Evolutionary conservation across 1,140 invertebrate species (phyloP), one percentile per base, ranked within the genome.

Genomic region (Carposina sasakii): DNA sequence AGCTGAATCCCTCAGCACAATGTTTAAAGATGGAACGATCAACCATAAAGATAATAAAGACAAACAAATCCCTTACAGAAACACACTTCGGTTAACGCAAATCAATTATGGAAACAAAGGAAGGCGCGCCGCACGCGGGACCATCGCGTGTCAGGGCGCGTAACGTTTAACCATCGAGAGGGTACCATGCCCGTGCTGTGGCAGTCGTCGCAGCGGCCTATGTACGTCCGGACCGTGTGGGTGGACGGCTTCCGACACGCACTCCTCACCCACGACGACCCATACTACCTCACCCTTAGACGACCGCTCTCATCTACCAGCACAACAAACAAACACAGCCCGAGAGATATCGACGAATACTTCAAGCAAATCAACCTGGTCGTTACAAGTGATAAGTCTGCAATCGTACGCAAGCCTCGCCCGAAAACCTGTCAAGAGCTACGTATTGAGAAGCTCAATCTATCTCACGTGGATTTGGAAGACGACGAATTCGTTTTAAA

Each of bases 191-290:
- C 76, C 52, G 77, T 67, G 44, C 76, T 81, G 45, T 93, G 92
- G 92, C 88, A 91, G 60, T 90, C 91, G 9, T 92, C 91, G 20
- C 87, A 89, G 59, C 79, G 89, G 65, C 90, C 91, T 23, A 85
- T 93, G 52, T 91, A 89, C 62, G 88, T 93, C 2, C 85, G 86
- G 52, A 92, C 91, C 1, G 87, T 92, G 1, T 93, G 91, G 91
- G 86, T 90, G 15, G 87, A 91, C 57, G 91, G 91, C 1, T 87
- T 90, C 54, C 85, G 91, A 36, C 92, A 93, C 74, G 91, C 90
- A 1, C 87, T 93, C 9, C 71, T 93, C 21, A 86, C 89, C 1
- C 78, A 87, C 22, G 88, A 91, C 76, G 90, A 91, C 76, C 89
- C 89, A 5, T 69, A 72, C 53, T 67, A 66, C 43, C 19, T 64